phyloP scores from a whole-genome alignment of 2,113 vertebrate species.

The Eptatretus burgeri region DNA sequence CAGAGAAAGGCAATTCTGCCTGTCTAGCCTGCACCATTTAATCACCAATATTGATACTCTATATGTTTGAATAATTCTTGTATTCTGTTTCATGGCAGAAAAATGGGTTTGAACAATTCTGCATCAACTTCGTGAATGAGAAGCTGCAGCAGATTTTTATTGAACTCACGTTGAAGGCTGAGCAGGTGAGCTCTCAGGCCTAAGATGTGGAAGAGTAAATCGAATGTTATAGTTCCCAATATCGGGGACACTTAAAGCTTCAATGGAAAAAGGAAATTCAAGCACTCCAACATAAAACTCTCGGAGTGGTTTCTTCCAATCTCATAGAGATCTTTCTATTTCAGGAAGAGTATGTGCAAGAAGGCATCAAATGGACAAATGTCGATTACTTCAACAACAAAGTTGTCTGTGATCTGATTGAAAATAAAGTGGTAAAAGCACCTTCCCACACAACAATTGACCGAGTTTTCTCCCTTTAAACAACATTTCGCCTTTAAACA shows the following conservation, averaged over 20 bases:
- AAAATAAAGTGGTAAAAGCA: conserved; percentile 62
- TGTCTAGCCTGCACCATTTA: too few relatives aligned
- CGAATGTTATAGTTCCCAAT: too few relatives aligned
- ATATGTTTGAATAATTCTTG: too few relatives aligned
- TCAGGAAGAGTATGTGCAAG: conserved; percentile 86
- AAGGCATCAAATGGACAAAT: conserved; percentile 77
- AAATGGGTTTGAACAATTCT: conserved; percentile 96
- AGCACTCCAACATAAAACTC: too few relatives aligned
- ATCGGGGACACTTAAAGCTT: too few relatives aligned
- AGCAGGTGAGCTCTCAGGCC: conserved; percentile 29
- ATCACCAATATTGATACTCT: too few relatives aligned
- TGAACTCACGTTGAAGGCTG: conserved; percentile 76
- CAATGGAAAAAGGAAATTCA: too few relatives aligned
- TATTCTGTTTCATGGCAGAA: conserved; percentile 19
- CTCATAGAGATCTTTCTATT: rapidly evolving
- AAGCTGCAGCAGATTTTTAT: conserved; percentile 97
- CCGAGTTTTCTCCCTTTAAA: too few relatives aligned
- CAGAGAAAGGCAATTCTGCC: too few relatives aligned
- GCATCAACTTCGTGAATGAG: conserved; percentile 94
- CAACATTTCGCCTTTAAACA: too few relatives aligned
- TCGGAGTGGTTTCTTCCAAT: background rate
- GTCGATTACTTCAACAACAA: conserved; percentile 99
- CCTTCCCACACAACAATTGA: too few relatives aligned
- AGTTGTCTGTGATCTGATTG: conserved; percentile 82
- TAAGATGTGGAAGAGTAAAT: too few relatives aligned